Evolutionary conservation across 2,797 vertebrate species (phyloP), one percentile per base, ranked within the genome.

Genomic region (Pampus argenteus): DNA sequence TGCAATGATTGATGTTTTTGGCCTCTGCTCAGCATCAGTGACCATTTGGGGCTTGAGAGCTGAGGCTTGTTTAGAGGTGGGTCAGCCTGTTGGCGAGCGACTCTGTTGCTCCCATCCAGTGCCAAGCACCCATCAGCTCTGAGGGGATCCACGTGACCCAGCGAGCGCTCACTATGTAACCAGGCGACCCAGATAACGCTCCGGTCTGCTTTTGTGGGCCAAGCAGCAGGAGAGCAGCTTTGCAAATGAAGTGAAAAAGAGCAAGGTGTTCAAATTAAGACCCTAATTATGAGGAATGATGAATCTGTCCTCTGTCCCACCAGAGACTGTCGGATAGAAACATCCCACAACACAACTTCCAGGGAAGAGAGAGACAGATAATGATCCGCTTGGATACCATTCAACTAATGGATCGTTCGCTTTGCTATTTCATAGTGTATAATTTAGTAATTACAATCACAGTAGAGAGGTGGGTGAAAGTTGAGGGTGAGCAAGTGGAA

Each of bases 191-290:
- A 93, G 83, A 89, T 90, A 91, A 25, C 5, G 3, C 57, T 86
- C 61, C 73, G 59, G 78, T 76, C 80, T 69, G 77, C 59, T 92
- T 92, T 93, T 84, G 50, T 93, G 89, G 91, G 91, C 78, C 93
- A 88, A 81, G 86, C 73, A 40, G 89, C 90, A 90, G 75, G 93
- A 93, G 91, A 93, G 83, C 72, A 87, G 75, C 64, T 81, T 66
- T 82, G 68, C 47, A 84, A 88, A 89, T 91, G 84, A 87, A 87
- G 80, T 78, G 69, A 61, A 74, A 74, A 88, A 73, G 86, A 89
- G 84, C 82, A 88, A 90, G 86, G 84, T 91, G 83, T 84, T 90
- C 79, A 88, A 90, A 89, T 91, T 91, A 91, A 82, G 83, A 75
- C 66, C 64, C 86, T 90, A 90, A 91, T 92, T 91, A 91, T 64